Evolutionary conservation across 2,113 vertebrate genomes (phyloP), one percentile per base, ranked within the genome.

Genomic region (Stegostoma tigrinum): DNA sequence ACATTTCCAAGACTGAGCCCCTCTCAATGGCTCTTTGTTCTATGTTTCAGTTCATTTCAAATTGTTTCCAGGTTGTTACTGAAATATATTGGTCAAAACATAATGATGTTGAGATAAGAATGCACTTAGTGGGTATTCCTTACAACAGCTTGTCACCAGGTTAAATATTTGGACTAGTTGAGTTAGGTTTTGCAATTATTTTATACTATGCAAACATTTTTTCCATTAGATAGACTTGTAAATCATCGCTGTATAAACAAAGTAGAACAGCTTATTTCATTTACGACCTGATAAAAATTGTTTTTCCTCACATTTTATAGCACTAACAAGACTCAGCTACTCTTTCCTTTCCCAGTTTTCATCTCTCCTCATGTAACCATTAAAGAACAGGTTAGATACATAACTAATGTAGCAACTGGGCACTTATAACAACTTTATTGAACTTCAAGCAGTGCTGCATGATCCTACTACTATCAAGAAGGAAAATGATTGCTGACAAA

Each of bases 241-340:
- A 93, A 93, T 38, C 61, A 93, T 93, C 7, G 34, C 17, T 91
- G 19, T 42, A 67, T 93, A 93, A 93, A 93, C 61, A 93, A 93
- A 66, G 17, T 93, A n/a, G 89, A 3, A 66, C 61, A 38, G 24
- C 34, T 66, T 93, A 67, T 66, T 93, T n/a, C 89, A 66, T 93
- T 93, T 93, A n/a, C 19, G 89, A 7, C 55, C 61, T 42, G 89
- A 38, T 34, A 67, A 38, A 48, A 93, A 67, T 93, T 15, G 89
- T 17, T 93, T 93, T 66, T 34, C 61, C 19, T 66, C 38, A 6
- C 55, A 66, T 66, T 90, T 93, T 66, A 93, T 2, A 93, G 89
- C 42, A 19, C 61, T 38, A 67, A n/a, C 19, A 23, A n/a, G 34
- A 66, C 30, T n/a, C 75, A 38, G 21, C 30, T 34, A 23, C 23